phyloP scores from a whole-genome alignment of 1,140 invertebrate genomes.

The Amyelois transitella region DNA sequence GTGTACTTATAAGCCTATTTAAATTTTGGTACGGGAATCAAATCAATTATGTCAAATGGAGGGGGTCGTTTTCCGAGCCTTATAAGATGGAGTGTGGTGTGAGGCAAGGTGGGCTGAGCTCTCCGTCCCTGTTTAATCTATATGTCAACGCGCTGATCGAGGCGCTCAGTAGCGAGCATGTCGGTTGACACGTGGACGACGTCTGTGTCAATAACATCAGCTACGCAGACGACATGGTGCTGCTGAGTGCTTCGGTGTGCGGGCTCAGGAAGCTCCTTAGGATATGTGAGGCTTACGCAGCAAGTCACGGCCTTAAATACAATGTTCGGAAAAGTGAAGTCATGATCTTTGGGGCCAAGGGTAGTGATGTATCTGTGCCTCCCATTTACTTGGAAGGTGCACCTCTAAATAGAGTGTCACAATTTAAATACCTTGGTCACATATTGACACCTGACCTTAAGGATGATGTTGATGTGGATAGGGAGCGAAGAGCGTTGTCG shows the following conservation, averaged over 20 bases:
- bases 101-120: no score
- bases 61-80: slow-evolving; percentile 4
- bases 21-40: slow-evolving; percentile 19
- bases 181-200: slow-evolving; percentile 4
- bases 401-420: background rate
- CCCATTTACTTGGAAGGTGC: background rate
- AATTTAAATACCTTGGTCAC: slow-evolving; percentile 15
- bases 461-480: slow-evolving; percentile 8
- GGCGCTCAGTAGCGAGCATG: slow-evolving; percentile 6
- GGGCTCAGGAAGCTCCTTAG: background rate
- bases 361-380: background rate
- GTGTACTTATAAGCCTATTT: slow-evolving; percentile 15
- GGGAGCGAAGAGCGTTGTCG: slow-evolving; percentile 9
- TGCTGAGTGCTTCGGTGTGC: slow-evolving; percentile 7
- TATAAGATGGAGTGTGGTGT: slow-evolving; percentile 13
- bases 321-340: slow-evolving; percentile 1
- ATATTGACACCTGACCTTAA: slow-evolving; percentile 3
- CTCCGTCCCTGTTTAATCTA: no score
- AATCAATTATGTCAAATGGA: slow-evolving; percentile 14
- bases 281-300: slow-evolving; percentile 8
- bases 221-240: no score
- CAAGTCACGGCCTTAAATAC: slow-evolving; percentile 6
- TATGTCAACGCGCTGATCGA: slow-evolving; percentile 4
- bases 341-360: slow-evolving; percentile 8
- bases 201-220: slow-evolving; percentile 9